Evolutionary conservation across 2,888 invertebrate species (phyloP), one percentile per base, ranked within the genome.

Genomic region (Ichneumoninae sp.): DNA sequence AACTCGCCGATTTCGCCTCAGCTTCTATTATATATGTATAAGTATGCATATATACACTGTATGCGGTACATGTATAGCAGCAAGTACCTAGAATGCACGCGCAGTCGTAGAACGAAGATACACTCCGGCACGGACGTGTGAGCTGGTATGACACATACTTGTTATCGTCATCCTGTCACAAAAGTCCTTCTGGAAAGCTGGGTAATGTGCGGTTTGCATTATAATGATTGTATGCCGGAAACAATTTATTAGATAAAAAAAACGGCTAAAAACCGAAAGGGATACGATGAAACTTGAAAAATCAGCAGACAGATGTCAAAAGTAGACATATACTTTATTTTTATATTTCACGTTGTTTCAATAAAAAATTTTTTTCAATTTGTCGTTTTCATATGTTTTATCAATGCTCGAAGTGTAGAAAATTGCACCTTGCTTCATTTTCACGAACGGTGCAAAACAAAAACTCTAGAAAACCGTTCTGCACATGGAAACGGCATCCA

Each of bases 1-100:
- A 81, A 89, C 87, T 87, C 87, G 84, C 83, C 85, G 71, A 82
- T 82, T 88, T 88, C 80, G 83, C 85, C 63, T 79, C 52, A 71
- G 83, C 65, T 85, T 83, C 83, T 57, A 86, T 84, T 84, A 79
- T 85, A 68, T 70, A 77, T 47, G 44, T 47, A 47, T 47, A 16
- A 13, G 44, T 16, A 16, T 47, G 13, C 16, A 47, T 47, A 47
- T 47, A 16, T 47, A 47, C 66, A 71, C 68, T 68, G 10, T 16
- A 40, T 26, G 13, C 26, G 26, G 26, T 66, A 8, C 10, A 68
- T 57, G 30, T 54, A n/a, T 50, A 75, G 22, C 26, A 30, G 4
- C 30, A 1, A n/a, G 71, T 60, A 40, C 40, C 30, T 77, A 19
- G 10, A 47, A 60, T n/a, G 30, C 19, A 30, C 69, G 47, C 33